These are phyloP conservation scores for Myzus persicae DNA, from an alignment of 1,140 invertebrate species.

Conservation along the genomic window DNA sequence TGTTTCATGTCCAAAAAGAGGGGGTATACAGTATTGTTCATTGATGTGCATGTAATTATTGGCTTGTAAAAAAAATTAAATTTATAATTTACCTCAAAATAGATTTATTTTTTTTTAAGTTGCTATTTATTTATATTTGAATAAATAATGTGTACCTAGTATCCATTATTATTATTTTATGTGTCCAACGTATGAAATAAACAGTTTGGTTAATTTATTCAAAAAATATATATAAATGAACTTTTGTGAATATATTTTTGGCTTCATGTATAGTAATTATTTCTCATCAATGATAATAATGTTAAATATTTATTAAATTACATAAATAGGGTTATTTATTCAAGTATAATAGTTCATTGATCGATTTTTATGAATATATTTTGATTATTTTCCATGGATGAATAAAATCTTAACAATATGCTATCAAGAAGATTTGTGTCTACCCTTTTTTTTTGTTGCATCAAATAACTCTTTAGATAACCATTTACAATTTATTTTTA, in stretches of 20 bases:
- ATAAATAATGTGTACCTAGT: background rate
- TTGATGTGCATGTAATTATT: conserved; percentile 10
- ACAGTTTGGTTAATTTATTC: background rate
- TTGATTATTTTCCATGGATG: background rate
- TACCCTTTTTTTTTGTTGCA: conserved; percentile 21
- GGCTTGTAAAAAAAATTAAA: background rate
- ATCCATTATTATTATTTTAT: background rate
- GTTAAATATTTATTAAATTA: background rate
- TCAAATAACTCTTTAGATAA: conserved; percentile 23
- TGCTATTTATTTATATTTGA: conserved; percentile 19
- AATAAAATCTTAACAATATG: background rate
- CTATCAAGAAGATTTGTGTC: background rate
- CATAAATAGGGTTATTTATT: background rate
- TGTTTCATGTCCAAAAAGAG: background rate
- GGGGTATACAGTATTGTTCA: conserved; percentile 30
- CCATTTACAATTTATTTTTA: background rate
- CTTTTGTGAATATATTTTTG: background rate
- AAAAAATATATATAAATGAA: background rate
- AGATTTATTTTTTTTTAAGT: background rate
- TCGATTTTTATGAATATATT: background rate
- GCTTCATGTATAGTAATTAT: background rate
- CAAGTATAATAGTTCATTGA: background rate
- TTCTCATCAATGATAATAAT: background rate
- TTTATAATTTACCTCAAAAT: background rate
- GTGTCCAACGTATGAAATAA: background rate